A percentile compares a stretch with the other conserved stretches of the same genome.
These are phyloP conservation scores for Crenichthys baileyi DNA, from an alignment of 2,797 vertebrate species.

Conservation along the genomic window DNA sequence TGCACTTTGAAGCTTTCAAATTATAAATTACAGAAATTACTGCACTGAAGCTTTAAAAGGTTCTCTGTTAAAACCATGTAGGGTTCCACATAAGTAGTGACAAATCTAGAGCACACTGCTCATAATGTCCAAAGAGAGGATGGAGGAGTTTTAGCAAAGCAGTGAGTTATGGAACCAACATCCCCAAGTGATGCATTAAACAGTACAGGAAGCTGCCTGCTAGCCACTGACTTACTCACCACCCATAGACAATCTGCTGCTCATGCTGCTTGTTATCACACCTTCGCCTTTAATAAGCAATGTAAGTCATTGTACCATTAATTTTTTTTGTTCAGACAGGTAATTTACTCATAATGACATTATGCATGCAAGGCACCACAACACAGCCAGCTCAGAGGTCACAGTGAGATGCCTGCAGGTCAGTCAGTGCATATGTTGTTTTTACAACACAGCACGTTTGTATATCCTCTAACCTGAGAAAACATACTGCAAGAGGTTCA, in stretches of 20 bases:
- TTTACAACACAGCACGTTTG: constrained; percentile 6
- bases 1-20: neutral
- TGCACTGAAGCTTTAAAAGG: neutral
- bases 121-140: neutral
- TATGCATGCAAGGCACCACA: constrained; percentile 24
- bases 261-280: constrained; percentile 30
- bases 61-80: neutral
- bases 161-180: constrained; percentile 7
- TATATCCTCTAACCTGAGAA: constrained; percentile 19
- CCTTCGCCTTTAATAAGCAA: constrained; percentile 44
- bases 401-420: constrained; percentile 17
- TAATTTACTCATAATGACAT: constrained; percentile 56
- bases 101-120: neutral
- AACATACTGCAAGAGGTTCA: constrained; percentile 6
- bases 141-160: constrained; percentile 1
- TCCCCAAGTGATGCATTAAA: constrained; percentile 12
- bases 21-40: neutral
- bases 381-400: constrained; percentile 30
- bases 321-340: constrained; percentile 23
- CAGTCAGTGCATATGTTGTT: constrained; percentile 22
- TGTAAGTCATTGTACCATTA: constrained; percentile 40
- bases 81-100: neutral
- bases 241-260: constrained; percentile 5
- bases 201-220: neutral
- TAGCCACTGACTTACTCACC: constrained; percentile 9